phyloP scores from a whole-genome alignment of 2,113 vertebrate genomes.

The Oenanthe oenanthe region DNA sequence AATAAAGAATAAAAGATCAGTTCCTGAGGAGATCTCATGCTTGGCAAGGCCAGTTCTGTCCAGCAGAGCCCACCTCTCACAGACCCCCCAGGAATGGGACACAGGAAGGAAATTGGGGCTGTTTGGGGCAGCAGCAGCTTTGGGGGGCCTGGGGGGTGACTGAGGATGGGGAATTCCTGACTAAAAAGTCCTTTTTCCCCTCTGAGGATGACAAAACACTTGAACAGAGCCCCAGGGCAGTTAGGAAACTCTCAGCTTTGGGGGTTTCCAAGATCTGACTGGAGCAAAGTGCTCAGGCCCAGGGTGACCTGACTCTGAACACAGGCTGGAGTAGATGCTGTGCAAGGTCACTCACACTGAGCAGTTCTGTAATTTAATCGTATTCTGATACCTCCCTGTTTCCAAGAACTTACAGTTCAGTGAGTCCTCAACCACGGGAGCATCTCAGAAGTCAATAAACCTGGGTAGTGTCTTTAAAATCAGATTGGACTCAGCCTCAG shows the following conservation, averaged over 20 bases:
- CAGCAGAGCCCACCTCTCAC: neutral
- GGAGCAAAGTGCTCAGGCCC: neutral
- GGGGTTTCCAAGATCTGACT: neutral
- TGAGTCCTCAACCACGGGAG: neutral
- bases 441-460: neutral
- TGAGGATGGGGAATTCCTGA: neutral
- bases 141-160: neutral
- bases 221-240: neutral
- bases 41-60: neutral
- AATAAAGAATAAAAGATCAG: accelerated
- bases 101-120: neutral
- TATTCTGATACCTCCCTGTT: neutral
- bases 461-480: neutral
- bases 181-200: neutral
- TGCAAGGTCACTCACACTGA: neutral
- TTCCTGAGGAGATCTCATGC: accelerated
- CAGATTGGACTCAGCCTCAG: neutral
- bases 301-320: neutral
- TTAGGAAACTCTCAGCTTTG: neutral
- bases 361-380: neutral
- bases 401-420: neutral
- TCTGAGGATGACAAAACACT: neutral
- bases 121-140: neutral
- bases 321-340: neutral
- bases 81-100: neutral